These are phyloP conservation scores for Pagrus major DNA, from an alignment of 2,113 vertebrate species.

Conservation along the genomic window DNA sequence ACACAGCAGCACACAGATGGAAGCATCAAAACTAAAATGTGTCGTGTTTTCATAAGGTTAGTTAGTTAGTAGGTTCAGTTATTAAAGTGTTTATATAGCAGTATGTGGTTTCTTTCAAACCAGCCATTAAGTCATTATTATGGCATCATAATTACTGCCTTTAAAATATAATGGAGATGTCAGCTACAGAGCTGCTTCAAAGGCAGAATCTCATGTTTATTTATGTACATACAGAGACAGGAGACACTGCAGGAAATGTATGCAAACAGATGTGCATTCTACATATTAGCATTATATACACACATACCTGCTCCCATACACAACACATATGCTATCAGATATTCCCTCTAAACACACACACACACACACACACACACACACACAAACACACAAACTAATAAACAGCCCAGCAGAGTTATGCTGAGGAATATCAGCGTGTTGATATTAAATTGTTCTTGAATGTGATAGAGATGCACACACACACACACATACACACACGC, in stretches of 20 bases:
- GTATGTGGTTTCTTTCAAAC: neutral
- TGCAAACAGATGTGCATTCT: constrained; percentile 12
- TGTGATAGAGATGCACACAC: constrained; percentile 10
- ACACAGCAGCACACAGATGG: neutral
- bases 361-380: constrained; percentile 7
- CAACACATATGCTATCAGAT: neutral
- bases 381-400: constrained; percentile 12
- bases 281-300: neutral
- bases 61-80: no score
- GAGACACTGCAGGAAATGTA: neutral
- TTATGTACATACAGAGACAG: neutral
- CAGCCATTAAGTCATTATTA: neutral
- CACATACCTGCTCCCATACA: neutral
- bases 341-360: neutral
- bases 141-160: neutral
- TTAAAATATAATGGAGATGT: neutral
- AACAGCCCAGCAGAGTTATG: neutral
- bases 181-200: neutral
- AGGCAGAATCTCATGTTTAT: neutral
- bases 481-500: constrained; percentile 14
- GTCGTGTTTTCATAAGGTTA: neutral
- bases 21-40: neutral
- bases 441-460: constrained; percentile 41
- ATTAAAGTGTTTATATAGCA: neutral
- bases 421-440: neutral